Conservation (phyloP, 2,797 vertebrate genomes). For the Chaenodraco wilsoni region DNA sequence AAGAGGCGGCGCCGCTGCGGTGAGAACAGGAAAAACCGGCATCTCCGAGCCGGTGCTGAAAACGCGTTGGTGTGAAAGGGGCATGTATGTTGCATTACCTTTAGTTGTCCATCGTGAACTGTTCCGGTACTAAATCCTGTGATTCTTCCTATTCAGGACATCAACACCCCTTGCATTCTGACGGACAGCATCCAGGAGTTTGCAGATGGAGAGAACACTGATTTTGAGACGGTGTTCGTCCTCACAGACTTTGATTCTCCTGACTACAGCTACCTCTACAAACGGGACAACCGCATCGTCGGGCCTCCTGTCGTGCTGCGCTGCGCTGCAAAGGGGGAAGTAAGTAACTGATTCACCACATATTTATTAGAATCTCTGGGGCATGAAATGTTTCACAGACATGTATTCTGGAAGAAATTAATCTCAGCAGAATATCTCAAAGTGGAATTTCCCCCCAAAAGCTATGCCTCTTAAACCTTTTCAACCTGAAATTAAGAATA, state of each 20-base stretch:
- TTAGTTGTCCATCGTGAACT: background rate
- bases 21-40: no score
- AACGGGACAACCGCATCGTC: slow-evolving; percentile 90
- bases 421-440: background rate
- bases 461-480: background rate
- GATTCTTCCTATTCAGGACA: slow-evolving; percentile 83
- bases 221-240: slow-evolving; percentile 92
- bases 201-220: slow-evolving; percentile 86
- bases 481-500: background rate
- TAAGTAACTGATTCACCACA: slow-evolving; percentile 58
- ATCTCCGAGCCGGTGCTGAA: no score
- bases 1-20: no score
- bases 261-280: slow-evolving; percentile 88
- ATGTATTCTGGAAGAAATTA: background rate
- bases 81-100: background rate
- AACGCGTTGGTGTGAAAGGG: no score
- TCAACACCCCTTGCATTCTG: slow-evolving; percentile 87
- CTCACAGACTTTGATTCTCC: slow-evolving; percentile 89
- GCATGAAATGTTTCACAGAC: background rate
- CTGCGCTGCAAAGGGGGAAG: slow-evolving; percentile 90
- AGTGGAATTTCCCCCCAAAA: background rate
- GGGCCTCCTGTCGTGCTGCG: slow-evolving; percentile 92
- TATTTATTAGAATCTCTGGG: background rate
- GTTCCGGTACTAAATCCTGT: background rate
- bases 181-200: slow-evolving; percentile 88